Percentiles rank a stretch among this genome's conserved stretches.
phyloP scores from a whole-genome alignment of 2,113 vertebrate genomes.

The Podocnemis expansa region DNA sequence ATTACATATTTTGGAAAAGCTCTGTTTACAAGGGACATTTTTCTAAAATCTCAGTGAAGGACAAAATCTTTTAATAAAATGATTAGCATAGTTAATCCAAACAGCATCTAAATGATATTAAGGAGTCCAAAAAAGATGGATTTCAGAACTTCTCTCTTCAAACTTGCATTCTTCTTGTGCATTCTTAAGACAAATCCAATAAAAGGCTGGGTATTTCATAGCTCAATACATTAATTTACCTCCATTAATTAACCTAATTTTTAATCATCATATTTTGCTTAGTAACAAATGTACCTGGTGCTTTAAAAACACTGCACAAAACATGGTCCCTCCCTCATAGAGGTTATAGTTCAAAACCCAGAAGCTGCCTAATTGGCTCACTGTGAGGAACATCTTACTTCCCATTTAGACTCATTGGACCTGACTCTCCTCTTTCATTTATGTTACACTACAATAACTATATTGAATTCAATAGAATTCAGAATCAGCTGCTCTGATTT shows the following conservation, averaged over 20 bases:
- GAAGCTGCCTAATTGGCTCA: neutral
- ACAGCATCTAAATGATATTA: neutral
- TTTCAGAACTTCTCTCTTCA: neutral
- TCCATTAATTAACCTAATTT: neutral
- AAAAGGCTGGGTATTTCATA: neutral
- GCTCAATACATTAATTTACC: neutral
- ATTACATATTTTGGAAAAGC: neutral
- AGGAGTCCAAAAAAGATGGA: neutral
- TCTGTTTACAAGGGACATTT: neutral
- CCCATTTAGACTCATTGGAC: neutral
- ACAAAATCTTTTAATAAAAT: neutral
- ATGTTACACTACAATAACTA: neutral
- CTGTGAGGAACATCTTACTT: neutral
- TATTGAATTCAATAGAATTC: neutral
- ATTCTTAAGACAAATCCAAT: neutral
- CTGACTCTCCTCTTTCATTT: neutral
- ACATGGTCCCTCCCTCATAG: neutral
- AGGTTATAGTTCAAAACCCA: neutral
- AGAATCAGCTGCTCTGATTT: neutral
- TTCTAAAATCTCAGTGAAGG: neutral
- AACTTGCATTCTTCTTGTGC: neutral
- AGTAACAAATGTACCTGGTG: neutral
- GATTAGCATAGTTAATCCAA: neutral
- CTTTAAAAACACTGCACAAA: neutral
- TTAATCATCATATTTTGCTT: neutral